These are phyloP conservation scores for Bombyx mori DNA, from an alignment of 1,140 invertebrate genomes.

Conservation along the genomic window DNA sequence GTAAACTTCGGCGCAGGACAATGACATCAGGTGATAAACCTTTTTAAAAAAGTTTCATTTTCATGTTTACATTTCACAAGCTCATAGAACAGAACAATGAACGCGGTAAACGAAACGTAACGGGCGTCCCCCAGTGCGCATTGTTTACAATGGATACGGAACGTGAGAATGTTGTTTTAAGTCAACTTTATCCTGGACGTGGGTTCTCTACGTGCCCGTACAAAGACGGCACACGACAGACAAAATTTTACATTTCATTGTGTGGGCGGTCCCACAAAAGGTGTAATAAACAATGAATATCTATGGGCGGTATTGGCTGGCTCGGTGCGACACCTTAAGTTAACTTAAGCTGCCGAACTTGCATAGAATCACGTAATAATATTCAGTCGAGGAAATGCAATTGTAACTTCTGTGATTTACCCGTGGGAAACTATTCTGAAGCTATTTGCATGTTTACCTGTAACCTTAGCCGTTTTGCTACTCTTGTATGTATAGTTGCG, in stretches of 20 bases:
- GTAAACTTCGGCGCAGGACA: slow-evolving; percentile 31
- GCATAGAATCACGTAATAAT: slow-evolving; percentile 61
- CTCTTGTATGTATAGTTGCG: no score
- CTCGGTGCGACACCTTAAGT: slow-evolving; percentile 3
- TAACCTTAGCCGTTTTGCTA: neutral
- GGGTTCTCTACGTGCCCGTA: slow-evolving; percentile 49
- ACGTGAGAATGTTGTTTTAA: slow-evolving; percentile 64
- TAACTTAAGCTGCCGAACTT: slow-evolving; percentile 47
- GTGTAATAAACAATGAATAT: slow-evolving; percentile 53
- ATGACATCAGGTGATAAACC: slow-evolving; percentile 18
- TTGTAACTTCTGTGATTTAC: slow-evolving; percentile 38
- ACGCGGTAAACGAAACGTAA: slow-evolving; percentile 56
- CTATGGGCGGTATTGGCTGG: slow-evolving; percentile 19
- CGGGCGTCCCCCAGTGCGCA: slow-evolving; percentile 45
- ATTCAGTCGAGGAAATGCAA: slow-evolving; percentile 49
- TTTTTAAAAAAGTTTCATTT: slow-evolving; percentile 36
- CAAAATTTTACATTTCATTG: slow-evolving; percentile 37
- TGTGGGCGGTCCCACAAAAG: slow-evolving; percentile 49
- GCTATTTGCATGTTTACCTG: neutral
- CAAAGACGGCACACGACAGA: slow-evolving; percentile 47
- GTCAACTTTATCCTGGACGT: slow-evolving; percentile 46
- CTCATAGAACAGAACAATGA: slow-evolving; percentile 55
- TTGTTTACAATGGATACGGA: slow-evolving; percentile 58
- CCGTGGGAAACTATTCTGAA: slow-evolving; percentile 43
- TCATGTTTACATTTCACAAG: slow-evolving; percentile 59